Conservation (phyloP, 2,888 invertebrate species). For the Caenorhabditis imperialis region DNA sequence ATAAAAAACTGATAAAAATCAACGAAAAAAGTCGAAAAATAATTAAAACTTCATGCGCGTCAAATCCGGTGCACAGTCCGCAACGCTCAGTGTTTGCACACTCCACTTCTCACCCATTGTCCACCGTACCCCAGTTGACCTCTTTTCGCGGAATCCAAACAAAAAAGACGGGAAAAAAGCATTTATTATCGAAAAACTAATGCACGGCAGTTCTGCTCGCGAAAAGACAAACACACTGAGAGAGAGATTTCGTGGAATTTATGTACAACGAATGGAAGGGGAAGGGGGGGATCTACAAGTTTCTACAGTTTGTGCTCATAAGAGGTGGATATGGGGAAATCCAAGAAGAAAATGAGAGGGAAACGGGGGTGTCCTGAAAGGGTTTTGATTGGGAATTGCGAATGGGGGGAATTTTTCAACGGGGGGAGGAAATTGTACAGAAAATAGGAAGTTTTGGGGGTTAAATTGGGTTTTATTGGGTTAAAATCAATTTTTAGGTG, state of each 20-base stretch:
- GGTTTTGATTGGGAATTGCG: too few relatives aligned
- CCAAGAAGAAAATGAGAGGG: background rate
- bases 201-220: conserved; percentile 1
- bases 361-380: conserved; percentile 3
- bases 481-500: conserved; percentile 1
- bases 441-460: background rate
- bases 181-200: conserved; percentile 18
- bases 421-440: background rate
- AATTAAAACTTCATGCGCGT: conserved; percentile 79
- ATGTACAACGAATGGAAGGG: background rate
- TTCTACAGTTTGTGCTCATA: conserved; percentile 14
- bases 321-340: conserved; percentile 9
- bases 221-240: conserved; percentile 4
- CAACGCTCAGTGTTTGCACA: conserved; percentile 81
- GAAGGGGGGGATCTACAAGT: conserved; percentile 2
- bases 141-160: background rate
- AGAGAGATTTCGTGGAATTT: background rate
- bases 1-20: conserved; percentile 10
- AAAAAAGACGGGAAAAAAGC: conserved; percentile 6
- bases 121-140: conserved; percentile 21
- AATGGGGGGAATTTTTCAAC: background rate
- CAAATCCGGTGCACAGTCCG: conserved; percentile 97
- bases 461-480: background rate
- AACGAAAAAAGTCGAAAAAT: background rate
- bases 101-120: conserved; percentile 5